Percentiles rank a stretch among this genome's conserved stretches.
These are phyloP conservation scores for Brachionus rotundiformis DNA, from an alignment of 1,140 invertebrate genomes.

Conservation along the genomic window DNA sequence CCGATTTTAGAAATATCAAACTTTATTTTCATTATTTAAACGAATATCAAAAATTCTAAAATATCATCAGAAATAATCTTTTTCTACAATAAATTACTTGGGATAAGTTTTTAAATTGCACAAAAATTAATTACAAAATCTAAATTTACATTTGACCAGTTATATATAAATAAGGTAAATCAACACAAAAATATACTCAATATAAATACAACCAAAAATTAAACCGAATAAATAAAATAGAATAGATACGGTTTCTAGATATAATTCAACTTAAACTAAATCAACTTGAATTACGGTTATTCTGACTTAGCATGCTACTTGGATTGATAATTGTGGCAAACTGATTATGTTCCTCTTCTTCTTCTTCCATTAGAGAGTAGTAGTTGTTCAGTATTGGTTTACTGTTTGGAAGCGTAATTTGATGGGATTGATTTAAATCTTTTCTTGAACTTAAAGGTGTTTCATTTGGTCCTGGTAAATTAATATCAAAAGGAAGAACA, in stretches of 20 bases:
- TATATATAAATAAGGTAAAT: neutral
- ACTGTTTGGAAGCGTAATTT: neutral
- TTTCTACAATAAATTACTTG: neutral
- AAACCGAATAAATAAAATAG: neutral
- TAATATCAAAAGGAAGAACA: conserved; percentile 27
- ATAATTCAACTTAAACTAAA: neutral
- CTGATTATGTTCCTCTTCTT: conserved; percentile 36
- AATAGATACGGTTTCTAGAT: neutral
- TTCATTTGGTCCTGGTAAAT: neutral
- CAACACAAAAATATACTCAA: neutral
- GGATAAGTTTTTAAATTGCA: neutral
- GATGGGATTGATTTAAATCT: conserved; percentile 9
- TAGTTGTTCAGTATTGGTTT: conserved; percentile 38
- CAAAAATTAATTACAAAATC: neutral
- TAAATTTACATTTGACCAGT: neutral
- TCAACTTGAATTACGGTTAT: neutral
- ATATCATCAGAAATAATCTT: neutral
- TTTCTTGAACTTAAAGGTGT: neutral
- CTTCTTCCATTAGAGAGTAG: conserved; percentile 40
- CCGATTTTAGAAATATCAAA: too few relatives aligned
- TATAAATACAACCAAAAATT: neutral
- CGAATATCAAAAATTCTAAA: neutral
- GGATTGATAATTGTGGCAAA: conserved; percentile 21
- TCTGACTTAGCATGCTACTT: neutral
- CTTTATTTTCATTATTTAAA: neutral